Base-by-base conservation (phyloP, 2,113 vertebrate genomes). In the Micronycteris hirsuta region DNA sequence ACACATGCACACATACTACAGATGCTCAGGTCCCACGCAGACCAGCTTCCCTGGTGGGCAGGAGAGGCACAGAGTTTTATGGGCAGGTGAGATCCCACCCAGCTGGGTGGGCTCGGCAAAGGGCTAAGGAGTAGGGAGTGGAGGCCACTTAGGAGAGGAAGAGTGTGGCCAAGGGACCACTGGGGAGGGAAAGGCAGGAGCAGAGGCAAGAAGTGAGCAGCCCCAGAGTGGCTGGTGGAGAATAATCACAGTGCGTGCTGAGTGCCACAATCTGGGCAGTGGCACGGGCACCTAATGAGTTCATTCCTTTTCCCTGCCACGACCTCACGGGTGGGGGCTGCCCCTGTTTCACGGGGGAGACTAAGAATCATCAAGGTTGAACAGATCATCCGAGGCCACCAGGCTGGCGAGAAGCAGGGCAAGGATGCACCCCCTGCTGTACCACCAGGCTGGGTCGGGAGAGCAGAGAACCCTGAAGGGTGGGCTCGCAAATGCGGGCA, bases 201-300 rank as follows among this genome's bases (percentile, higher is more conserved):
- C 71, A 45, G 38, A 74, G 73, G 54, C 14, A 65, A 63, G n/a
- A 63, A 20, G 43, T 9, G 68, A 71, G 49, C 26, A 81, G 80
- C 43, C 43, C 33, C 61, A 45, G 45, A 15, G 45, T 3, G 0
- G 17, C 58, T 81, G 4, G 26, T 20, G 9, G 47, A 71, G 9
- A 22, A 67, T 4, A 10, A 70, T 31, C 61, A 20, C 10, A 17
- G 1, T 16, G 28, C 31, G 12, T 6, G 58, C 36, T 14, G 22
- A 54, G 24, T 0, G 38, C 47, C 49, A 19, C 0, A 5, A 12
- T 61, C 65, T 5, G 22, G 36, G 83, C 56, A 36, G 43, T 2
- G 2, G 19, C 19, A 2, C 36, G 0, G 19, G 67, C 52, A 41
- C 54, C 36, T 9, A 2, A 5, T 0, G 6, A 16, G 6, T 31